These are phyloP conservation scores for Sminthopsis crassicaudata DNA, from an alignment of 2,113 vertebrate species.

Conservation along the genomic window DNA sequence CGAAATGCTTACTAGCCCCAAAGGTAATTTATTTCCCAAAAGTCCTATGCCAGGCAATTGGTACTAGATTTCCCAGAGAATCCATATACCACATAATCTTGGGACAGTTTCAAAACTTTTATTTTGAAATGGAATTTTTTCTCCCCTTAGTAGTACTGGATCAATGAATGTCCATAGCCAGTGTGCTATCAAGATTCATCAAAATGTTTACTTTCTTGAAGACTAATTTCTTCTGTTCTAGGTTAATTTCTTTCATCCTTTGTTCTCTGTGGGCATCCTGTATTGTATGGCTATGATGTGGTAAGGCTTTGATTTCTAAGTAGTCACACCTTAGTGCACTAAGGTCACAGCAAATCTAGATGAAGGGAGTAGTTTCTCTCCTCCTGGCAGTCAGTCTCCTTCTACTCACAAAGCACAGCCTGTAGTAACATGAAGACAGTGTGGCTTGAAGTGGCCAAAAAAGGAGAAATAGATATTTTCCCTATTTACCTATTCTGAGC, in stretches of 20 bases:
- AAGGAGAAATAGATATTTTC: not conserved
- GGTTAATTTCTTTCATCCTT: not conserved
- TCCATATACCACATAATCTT: too few relatives aligned
- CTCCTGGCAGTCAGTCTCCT: not conserved
- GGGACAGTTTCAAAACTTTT: too few relatives aligned
- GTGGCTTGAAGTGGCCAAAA: not conserved
- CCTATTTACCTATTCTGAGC: not conserved
- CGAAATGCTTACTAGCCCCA: too few relatives aligned
- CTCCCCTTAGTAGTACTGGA: not conserved
- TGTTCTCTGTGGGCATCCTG: not conserved
- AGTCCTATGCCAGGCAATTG: too few relatives aligned
- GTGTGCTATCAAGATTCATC: not conserved
- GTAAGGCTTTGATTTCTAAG: not conserved
- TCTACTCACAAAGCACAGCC: not conserved
- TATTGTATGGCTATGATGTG: not conserved
- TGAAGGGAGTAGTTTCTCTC: not conserved
- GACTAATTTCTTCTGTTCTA: not conserved
- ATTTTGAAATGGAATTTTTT: not conserved
- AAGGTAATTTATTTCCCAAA: too few relatives aligned
- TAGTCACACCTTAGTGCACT: not conserved
- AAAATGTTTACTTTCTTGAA: not conserved
- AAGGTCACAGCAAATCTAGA: not conserved
- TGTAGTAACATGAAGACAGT: not conserved
- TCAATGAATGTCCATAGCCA: not conserved
- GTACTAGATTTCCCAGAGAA: too few relatives aligned